Conservation (phyloP, 2,797 vertebrate species). For the Urosaurus nigricauda region DNA sequence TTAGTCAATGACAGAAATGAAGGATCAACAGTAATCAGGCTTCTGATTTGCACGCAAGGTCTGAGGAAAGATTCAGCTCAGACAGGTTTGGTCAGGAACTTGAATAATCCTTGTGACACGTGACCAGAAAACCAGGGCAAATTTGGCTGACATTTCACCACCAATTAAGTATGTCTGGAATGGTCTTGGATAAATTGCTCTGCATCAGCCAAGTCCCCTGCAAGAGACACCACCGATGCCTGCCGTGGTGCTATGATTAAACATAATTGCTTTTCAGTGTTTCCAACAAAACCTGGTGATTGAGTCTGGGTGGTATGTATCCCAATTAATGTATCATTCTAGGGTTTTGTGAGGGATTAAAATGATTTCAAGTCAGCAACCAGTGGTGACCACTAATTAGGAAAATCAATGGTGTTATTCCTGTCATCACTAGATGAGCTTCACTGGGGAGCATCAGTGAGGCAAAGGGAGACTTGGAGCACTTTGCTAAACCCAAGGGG, state of each 20-base stretch:
- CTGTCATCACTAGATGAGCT: not conserved
- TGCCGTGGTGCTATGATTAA: too few species aligned
- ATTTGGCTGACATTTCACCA: conserved; percentile 28
- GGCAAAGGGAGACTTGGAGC: not conserved
- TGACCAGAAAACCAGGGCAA: conserved; percentile 29
- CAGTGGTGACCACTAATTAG: not conserved
- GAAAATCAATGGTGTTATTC: not conserved
- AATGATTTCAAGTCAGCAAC: not conserved
- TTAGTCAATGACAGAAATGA: conserved; percentile 47
- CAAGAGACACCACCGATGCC: too few species aligned
- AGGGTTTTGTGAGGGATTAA: not conserved
- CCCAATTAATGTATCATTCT: not conserved
- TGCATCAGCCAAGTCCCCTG: not conserved
- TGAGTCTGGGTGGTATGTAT: not conserved
- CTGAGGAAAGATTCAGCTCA: not conserved
- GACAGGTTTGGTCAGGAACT: conserved; percentile 35
- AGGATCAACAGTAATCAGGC: conserved; percentile 28
- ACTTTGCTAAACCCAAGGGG: not conserved
- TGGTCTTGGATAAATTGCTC: not conserved
- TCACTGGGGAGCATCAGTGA: not conserved
- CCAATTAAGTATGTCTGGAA: conserved; percentile 20
- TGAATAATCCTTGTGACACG: conserved; percentile 48
- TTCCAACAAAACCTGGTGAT: not conserved
- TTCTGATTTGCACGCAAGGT: conserved; percentile 34
- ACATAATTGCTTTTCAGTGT: not conserved